phyloP scores from a whole-genome alignment of 2,888 invertebrate species.

The Dorcus parallelipipedus region DNA sequence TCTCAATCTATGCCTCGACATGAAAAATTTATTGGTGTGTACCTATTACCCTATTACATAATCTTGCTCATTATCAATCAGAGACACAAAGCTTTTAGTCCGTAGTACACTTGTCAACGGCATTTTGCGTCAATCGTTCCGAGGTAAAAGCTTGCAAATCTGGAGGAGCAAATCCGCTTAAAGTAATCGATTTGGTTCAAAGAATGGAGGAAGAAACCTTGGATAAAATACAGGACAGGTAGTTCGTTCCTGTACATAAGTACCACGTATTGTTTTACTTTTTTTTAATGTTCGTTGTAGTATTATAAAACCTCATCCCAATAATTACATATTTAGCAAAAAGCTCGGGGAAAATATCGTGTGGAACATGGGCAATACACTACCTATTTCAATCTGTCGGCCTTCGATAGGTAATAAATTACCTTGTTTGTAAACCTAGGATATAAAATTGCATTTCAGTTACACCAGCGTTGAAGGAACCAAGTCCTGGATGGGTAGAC shows the following conservation, averaged over 20 bases:
- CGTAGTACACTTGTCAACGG: conserved; percentile 80
- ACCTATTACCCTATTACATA: background rate
- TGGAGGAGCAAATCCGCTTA: conserved; percentile 53
- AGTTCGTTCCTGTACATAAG: background rate
- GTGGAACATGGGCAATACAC: conserved; percentile 57
- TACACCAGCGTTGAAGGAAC: conserved; percentile 39
- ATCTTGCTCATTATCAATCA: too few species aligned
- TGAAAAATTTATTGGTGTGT: conserved; percentile 25
- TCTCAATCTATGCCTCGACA: conserved; percentile 39
- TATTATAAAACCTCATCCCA: conserved; percentile 62
- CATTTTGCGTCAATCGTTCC: conserved; percentile 72
- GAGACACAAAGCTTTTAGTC: conserved; percentile 45
- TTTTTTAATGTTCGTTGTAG: background rate
- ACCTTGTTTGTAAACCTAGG: background rate
- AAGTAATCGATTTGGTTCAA: conserved; percentile 58
- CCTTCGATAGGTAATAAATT: conserved; percentile 70
- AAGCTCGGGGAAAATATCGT: conserved; percentile 73
- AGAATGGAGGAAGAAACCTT: conserved; percentile 62
- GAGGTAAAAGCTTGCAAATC: conserved; percentile 75
- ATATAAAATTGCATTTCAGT: conserved; percentile 22
- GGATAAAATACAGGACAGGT: conserved; percentile 57
- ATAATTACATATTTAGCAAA: conserved; percentile 96
- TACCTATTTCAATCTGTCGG: conserved; percentile 81
- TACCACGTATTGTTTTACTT: too few species aligned
- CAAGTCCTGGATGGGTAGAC: conserved; percentile 59